These are phyloP conservation scores for Microctonus aethiopoides DNA, from an alignment of 2,888 invertebrate species.

Conservation along the genomic window DNA sequence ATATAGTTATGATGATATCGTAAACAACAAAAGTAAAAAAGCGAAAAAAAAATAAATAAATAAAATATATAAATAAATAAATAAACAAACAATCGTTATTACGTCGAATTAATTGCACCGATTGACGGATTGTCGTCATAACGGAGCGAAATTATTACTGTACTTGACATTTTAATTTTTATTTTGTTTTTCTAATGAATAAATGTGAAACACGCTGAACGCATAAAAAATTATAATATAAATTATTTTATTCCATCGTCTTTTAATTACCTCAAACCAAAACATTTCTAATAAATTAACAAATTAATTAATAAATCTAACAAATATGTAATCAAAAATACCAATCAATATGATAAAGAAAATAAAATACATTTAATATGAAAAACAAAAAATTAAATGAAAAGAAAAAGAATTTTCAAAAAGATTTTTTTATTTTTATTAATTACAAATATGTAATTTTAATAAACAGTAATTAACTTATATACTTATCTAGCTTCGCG, in stretches of 20 bases:
- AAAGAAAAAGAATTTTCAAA: too few species aligned
- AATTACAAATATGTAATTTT: too few species aligned
- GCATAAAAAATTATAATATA: conserved; percentile 37
- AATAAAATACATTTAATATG: too few species aligned
- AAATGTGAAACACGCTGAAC: conserved; percentile 66
- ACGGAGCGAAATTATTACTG: conserved; percentile 62
- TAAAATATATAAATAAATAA: background rate
- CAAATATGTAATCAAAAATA: too few species aligned
- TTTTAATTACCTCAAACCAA: background rate
- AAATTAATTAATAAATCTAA: too few species aligned
- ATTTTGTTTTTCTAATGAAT: conserved; percentile 62
- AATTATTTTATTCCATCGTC: conserved; percentile 24
- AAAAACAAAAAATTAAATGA: too few species aligned
- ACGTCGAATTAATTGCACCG: conserved; percentile 46
- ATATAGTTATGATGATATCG: conserved; percentile 57
- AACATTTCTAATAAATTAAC: too few species aligned
- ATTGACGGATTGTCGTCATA: conserved; percentile 22
- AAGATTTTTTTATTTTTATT: too few species aligned
- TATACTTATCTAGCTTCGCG: too few species aligned
- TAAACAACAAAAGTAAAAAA: conserved; percentile 22
- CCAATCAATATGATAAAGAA: too few species aligned
- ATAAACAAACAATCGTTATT: conserved; percentile 33
- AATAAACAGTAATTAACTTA: too few species aligned
- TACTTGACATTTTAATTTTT: conserved; percentile 54
- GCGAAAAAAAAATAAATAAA: background rate